phyloP scores from a whole-genome alignment of 2,888 invertebrate species.

The Drosophila koepferae region DNA sequence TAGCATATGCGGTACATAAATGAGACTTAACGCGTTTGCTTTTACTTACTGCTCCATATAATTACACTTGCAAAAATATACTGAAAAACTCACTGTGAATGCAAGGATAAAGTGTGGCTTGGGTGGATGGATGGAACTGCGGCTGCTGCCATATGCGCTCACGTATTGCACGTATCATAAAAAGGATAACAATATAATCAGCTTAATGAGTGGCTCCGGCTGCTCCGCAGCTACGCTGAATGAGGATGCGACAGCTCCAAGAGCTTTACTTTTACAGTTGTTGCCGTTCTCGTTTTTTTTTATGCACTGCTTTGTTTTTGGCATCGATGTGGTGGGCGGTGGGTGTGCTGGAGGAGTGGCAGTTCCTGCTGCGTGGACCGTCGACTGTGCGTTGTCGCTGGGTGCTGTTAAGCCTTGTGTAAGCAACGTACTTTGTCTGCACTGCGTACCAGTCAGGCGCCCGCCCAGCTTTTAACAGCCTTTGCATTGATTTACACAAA shows the following conservation, averaged over 20 bases:
- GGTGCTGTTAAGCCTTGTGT: slow-evolving; percentile 78
- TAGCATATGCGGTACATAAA: slow-evolving; percentile 58
- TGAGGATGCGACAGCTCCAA: slow-evolving; percentile 61
- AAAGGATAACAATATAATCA: slow-evolving; percentile 84
- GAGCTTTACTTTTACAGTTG: slow-evolving; percentile 70
- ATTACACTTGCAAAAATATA: slow-evolving; percentile 73
- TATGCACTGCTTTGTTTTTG: slow-evolving; percentile 73
- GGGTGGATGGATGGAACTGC: slow-evolving; percentile 36
- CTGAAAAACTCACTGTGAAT: slow-evolving; percentile 43
- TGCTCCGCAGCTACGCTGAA: slow-evolving; percentile 34
- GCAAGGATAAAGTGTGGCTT: neutral
- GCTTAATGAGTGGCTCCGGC: slow-evolving; percentile 82
- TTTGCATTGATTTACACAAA: slow-evolving; percentile 70
- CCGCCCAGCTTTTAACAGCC: slow-evolving; percentile 28
- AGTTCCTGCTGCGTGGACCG: slow-evolving; percentile 44
- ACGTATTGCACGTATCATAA: slow-evolving; percentile 82
- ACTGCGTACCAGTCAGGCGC: slow-evolving; percentile 12
- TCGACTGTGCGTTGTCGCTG: slow-evolving; percentile 45
- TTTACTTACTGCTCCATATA: slow-evolving; percentile 64
- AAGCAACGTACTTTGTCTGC: slow-evolving; percentile 77
- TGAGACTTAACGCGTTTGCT: slow-evolving; percentile 45
- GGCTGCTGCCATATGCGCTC: slow-evolving; percentile 71
- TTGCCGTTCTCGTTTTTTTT: slow-evolving; percentile 40
- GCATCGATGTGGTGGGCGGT: slow-evolving; percentile 25
- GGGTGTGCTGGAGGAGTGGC: slow-evolving; percentile 12